These are phyloP conservation scores for Xyrauchen texanus DNA, from an alignment of 2,113 vertebrate genomes.

Conservation along the genomic window DNA sequence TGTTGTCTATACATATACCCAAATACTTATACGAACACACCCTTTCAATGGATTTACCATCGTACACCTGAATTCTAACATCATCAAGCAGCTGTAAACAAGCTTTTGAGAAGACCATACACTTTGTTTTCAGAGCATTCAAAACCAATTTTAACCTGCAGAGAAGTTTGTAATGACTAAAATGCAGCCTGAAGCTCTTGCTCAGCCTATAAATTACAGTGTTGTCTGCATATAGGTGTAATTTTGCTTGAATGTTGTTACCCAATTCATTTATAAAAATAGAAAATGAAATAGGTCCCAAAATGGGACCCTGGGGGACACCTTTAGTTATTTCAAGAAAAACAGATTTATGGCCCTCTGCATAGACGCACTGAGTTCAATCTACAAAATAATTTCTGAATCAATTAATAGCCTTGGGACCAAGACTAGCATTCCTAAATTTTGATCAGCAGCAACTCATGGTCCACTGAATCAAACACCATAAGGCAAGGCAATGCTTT, in stretches of 20 bases:
- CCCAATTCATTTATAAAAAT: constrained; percentile 25
- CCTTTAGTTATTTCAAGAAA: constrained; percentile 26
- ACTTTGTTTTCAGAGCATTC: constrained; percentile 9
- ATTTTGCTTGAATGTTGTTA: constrained; percentile 9
- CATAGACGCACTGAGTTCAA: neutral
- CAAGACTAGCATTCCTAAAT: neutral
- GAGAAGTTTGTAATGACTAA: neutral
- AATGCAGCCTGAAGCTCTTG: constrained; percentile 19
- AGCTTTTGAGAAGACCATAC: constrained; percentile 19
- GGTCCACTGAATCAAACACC: neutral
- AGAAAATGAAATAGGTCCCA: neutral
- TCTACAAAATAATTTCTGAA: constrained; percentile 22
- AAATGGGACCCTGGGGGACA: neutral
- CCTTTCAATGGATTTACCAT: constrained; percentile 29
- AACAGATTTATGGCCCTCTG: neutral
- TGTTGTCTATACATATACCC: constrained; percentile 6
- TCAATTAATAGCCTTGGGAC: neutral
- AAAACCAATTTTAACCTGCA: constrained; percentile 14
- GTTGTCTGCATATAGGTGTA: neutral
- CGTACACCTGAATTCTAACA: neutral
- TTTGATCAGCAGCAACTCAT: neutral
- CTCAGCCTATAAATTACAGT: neutral
- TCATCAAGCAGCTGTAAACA: neutral
- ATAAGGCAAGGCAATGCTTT: neutral
- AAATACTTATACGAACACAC: neutral